Evolutionary conservation across 2,888 invertebrate genomes (phyloP).

Genomic region (Altica lythri): DNA sequence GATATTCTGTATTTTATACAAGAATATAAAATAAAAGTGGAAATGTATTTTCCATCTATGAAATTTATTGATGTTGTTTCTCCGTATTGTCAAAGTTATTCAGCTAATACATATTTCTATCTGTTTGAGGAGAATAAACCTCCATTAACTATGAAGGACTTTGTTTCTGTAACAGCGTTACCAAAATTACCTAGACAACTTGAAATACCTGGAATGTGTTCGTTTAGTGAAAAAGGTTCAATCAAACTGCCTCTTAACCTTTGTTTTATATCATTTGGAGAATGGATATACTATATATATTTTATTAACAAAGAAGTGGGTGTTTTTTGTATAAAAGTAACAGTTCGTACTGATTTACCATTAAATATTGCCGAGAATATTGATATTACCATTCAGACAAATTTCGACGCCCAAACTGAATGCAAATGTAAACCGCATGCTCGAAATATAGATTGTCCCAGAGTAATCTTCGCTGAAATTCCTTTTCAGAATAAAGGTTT

Average conservation of each 20-base stretch:
- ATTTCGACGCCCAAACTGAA: slow-evolving; percentile 23
- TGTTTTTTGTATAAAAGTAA: slow-evolving; percentile 45
- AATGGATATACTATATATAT: slow-evolving; percentile 37
- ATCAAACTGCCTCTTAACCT: slow-evolving; percentile 16
- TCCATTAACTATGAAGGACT: slow-evolving; percentile 29
- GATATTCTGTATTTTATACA: slow-evolving; percentile 36
- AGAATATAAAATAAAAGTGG: slow-evolving; percentile 34
- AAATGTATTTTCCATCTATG: slow-evolving; percentile 23
- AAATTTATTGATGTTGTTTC: slow-evolving; percentile 29
- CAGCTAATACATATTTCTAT: slow-evolving; percentile 31
- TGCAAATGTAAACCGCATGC: slow-evolving; percentile 39
- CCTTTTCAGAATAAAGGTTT: slow-evolving; percentile 46
- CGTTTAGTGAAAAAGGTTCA: slow-evolving; percentile 26
- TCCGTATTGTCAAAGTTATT: slow-evolving; percentile 36
- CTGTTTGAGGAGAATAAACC: slow-evolving; percentile 16
- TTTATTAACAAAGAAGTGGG: slow-evolving; percentile 44
- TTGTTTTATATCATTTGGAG: slow-evolving; percentile 32
- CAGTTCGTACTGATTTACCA: slow-evolving; percentile 20
- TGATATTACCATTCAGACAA: slow-evolving; percentile 31
- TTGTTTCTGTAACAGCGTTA: slow-evolving; percentile 22
- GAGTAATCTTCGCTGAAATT: slow-evolving; percentile 40
- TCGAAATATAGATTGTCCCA: slow-evolving; percentile 43
- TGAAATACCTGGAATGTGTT: slow-evolving; percentile 4
- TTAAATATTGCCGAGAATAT: slow-evolving; percentile 21
- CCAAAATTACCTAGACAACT: slow-evolving; percentile 32